Conservation (phyloP, 2,797 vertebrate species). For the Arnoldichthys spilopterus region DNA sequence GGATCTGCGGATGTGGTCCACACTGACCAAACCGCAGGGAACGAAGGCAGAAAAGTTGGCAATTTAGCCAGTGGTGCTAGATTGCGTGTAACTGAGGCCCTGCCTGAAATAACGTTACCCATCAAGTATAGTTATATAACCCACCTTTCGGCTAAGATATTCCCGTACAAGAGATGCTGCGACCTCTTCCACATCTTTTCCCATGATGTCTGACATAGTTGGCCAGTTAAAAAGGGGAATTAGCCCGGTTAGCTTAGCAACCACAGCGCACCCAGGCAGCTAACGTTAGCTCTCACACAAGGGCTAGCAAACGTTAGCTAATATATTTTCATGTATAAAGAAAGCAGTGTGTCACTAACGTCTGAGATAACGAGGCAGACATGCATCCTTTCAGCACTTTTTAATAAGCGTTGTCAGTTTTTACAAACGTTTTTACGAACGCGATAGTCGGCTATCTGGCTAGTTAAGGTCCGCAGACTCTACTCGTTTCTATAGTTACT, state of each 20-base stretch:
- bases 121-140: constrained; percentile 3
- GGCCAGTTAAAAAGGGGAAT: neutral
- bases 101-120: neutral
- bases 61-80: neutral
- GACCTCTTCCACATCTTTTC: constrained; percentile 82
- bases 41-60: no score
- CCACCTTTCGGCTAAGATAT: constrained; percentile 92
- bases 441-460: no score
- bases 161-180: constrained; percentile 91
- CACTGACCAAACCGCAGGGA: neutral
- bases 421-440: no score
- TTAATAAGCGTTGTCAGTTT: no score
- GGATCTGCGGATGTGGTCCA: neutral
- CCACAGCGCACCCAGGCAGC: neutral
- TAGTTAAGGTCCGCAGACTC: neutral
- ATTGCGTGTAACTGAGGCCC: neutral
- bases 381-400: neutral
- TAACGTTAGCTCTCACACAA: neutral
- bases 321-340: neutral
- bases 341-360: neutral
- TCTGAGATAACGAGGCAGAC: neutral
- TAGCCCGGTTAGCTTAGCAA: constrained; percentile 3
- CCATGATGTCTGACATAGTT: constrained; percentile 58
- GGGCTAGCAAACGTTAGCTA: neutral
- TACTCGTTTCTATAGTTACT: constrained; percentile 16